Evolutionary conservation across 2,797 vertebrate genomes (phyloP), one percentile per base, ranked within the genome.

Genomic region (Eulemur albifrons): DNA sequence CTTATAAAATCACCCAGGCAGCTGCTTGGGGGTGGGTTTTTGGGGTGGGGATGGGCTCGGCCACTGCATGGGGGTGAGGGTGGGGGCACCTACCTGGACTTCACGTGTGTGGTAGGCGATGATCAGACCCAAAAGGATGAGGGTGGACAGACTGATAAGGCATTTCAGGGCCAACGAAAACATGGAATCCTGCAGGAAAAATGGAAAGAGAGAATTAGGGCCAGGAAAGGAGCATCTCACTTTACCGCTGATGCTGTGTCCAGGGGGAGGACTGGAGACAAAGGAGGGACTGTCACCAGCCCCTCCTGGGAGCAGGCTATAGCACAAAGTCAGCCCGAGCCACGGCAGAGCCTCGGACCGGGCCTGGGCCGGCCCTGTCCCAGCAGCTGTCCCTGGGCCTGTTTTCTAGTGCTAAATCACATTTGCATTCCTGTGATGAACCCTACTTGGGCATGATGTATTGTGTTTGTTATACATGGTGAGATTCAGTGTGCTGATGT

Each of bases 141-240:
- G 98, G 13, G 99, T 99, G 79, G 99, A 99, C 96, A 99, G 99
- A 98, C 99, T 99, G 99, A 99, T 99, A 98, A 99, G 99, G 99
- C 99, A 99, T 99, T 99, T 99, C 98, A 99, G 97, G 85, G 99
- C 98, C 96, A 99, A 97, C 7, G 99, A 99, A 97, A 99, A 99
- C 98, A 99, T 98, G 95, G 99, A 99, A 94, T 99, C 99, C 99
- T 99, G 99, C 54, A 80, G 97, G 97, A 93, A 1, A 61, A 93
- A 93, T 3, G 48, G 72, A 85, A 40, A 92, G 61, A 32, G 6
- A 76, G 93, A 0, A 13, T 98, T 93, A 98, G 96, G 14, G 61
- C 20, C 32, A 3, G 63, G 4, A 5, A 48, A 2, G 14, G 0
- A 27, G 17, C 4, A 2, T 40, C 76, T 65, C 67, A 1, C 7